Evolutionary conservation across 2,113 vertebrate species (phyloP), one percentile per base, ranked within the genome.

Genomic region (Junco hyemalis): DNA sequence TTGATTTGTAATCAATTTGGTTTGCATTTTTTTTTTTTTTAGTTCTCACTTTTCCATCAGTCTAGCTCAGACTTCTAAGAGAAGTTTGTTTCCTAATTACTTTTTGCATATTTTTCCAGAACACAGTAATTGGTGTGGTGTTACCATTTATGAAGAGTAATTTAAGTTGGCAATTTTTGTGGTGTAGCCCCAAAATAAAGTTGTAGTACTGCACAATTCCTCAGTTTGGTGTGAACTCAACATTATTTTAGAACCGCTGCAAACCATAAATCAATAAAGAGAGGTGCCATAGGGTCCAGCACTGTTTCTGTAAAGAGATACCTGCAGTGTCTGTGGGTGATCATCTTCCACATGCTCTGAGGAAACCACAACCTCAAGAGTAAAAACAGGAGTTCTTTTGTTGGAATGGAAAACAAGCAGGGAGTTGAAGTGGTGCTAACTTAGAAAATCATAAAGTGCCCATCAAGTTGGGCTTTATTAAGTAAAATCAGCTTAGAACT

Each of bases 81-180:
- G 14, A 81, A 65, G 5, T 19, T 5, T 51, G 4, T 79, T 81
- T 79, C 31, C 6, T 44, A 79, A 81, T 69, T 82, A 44, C 3
- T 60, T 80, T 85, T 65, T 72, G 4, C 28, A 56, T 85, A 13
- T 79, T 84, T 87, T 68, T 12, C 36, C 21, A 36, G 65, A 74
- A 24, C 8, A 2, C 1, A 64, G 14, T 51, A 1, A 2, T 50
- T 50, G 38, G 4, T 64, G 21, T 23, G 56, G 3, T 47, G 14
- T 33, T 56, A 35, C 25, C 6, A 2, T 92, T 88, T 64, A 33
- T 11, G 17, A n/a, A 13, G 45, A 61, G 5, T 33, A 71, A 69
- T 86, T 85, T 80, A 28, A 72, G 16, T 17, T 40, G 33, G 18
- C 5, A 68, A 6, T 38, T 88, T 88, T 78, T 85, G 20, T 20